phyloP scores from a whole-genome alignment of 2,888 invertebrate species.

The Bunonema sp. region DNA sequence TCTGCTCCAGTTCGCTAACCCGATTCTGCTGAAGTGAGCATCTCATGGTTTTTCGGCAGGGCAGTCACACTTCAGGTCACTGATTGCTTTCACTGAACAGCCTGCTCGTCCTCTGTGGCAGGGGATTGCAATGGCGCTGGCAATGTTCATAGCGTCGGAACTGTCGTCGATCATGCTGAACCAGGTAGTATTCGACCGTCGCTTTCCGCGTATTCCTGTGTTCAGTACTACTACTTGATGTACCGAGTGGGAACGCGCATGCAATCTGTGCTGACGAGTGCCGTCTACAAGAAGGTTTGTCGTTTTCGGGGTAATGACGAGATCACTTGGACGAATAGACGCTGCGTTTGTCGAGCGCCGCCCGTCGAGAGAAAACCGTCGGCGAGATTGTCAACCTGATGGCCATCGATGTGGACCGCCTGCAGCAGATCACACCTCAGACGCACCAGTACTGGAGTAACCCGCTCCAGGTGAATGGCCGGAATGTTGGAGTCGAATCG shows the following conservation, averaged over 20 bases:
- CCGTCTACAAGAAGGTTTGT: constrained; percentile 44
- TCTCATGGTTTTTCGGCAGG: not conserved
- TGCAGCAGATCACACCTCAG: constrained; percentile 45
- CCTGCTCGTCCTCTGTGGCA: constrained; percentile 33
- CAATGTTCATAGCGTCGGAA: constrained; percentile 34
- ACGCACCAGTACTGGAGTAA: constrained; percentile 42
- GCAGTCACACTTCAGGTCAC: constrained; percentile 11
- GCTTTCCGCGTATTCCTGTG: no score
- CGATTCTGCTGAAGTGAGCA: constrained; percentile 27
- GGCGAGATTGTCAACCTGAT: constrained; percentile 53
- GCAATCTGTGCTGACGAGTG: constrained; percentile 33
- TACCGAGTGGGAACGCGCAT: constrained; percentile 38
- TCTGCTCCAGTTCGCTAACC: constrained; percentile 31
- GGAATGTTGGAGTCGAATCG: not conserved
- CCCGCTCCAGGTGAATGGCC: constrained; percentile 21
- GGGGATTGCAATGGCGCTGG: constrained; percentile 27
- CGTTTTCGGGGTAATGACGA: no score
- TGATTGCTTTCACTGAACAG: constrained; percentile 35
- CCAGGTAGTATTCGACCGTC: no score
- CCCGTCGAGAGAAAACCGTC: constrained; percentile 48
- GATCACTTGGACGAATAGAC: no score
- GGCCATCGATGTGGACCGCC: constrained; percentile 49
- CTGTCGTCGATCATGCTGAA: constrained; percentile 35
- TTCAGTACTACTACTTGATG: constrained; percentile 40
- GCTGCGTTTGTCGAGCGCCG: constrained; percentile 47